Evolutionary conservation across 2,888 invertebrate genomes (phyloP).

Genomic region (Parnassius orleans): DNA sequence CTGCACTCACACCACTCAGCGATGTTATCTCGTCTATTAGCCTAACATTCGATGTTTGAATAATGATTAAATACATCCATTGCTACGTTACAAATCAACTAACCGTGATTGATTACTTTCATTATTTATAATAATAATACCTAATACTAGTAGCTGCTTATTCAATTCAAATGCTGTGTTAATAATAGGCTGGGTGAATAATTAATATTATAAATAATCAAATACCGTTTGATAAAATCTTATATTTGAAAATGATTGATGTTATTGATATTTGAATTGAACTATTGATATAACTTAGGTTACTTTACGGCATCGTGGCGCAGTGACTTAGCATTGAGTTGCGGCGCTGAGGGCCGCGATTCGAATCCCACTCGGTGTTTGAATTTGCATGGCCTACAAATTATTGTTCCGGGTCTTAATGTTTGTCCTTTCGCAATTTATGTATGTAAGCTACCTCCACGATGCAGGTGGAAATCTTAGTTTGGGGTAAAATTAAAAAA

Average conservation of each 20-base stretch:
- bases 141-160: slow-evolving; percentile 43
- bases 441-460: too few species aligned
- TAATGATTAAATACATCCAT: slow-evolving; percentile 58
- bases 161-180: slow-evolving; percentile 31
- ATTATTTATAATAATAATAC: slow-evolving; percentile 51
- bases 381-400: too few species aligned
- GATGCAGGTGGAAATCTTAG: too few species aligned
- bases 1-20: slow-evolving; percentile 62
- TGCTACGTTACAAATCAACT: slow-evolving; percentile 44
- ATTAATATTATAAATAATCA: slow-evolving; percentile 17
- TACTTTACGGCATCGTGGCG: too few species aligned
- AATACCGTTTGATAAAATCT: slow-evolving; percentile 10
- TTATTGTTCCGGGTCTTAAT: too few species aligned
- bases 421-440: too few species aligned
- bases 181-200: slow-evolving; percentile 18
- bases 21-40: slow-evolving; percentile 69
- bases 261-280: slow-evolving; percentile 5
- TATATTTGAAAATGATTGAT: slow-evolving; percentile 19
- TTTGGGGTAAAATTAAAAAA: too few species aligned
- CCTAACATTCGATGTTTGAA: slow-evolving; percentile 57
- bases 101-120: slow-evolving; percentile 62
- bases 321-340: too few species aligned
- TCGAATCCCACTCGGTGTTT: too few species aligned
- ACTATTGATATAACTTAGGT: too few species aligned
- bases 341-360: too few species aligned